Evolutionary conservation across 2,113 vertebrate genomes (phyloP).

Genomic region (Campylomormyrus numenius): DNA sequence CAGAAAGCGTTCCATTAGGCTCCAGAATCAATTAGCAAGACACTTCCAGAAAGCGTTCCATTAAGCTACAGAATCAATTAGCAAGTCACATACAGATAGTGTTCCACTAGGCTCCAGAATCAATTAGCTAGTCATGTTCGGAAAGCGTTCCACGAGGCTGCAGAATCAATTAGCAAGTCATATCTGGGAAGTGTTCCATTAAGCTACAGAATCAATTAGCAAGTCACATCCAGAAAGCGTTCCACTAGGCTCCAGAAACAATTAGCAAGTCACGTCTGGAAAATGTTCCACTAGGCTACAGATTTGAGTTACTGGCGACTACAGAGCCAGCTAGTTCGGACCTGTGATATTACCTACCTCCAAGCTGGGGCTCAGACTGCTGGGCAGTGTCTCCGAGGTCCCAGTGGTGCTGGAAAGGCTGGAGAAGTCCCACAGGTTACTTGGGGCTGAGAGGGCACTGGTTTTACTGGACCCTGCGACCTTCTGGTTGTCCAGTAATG

Average conservation of each 20-base stretch:
- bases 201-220: neutral
- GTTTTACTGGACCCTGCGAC: slow-evolving; percentile 56
- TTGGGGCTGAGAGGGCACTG: slow-evolving; percentile 58
- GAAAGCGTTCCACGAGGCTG: neutral
- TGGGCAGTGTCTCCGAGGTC: slow-evolving; percentile 64
- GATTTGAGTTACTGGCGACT: neutral
- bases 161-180: too few relatives aligned
- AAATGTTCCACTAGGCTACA: neutral
- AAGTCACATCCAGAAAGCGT: too few relatives aligned
- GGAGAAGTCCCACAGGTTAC: slow-evolving; percentile 71
- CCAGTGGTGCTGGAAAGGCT: slow-evolving; percentile 69
- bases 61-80: neutral
- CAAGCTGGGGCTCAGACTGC: slow-evolving; percentile 62
- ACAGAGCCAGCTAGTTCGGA: neutral
- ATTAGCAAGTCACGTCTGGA: neutral
- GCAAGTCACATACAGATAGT: accelerated
- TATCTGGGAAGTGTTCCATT: too few relatives aligned
- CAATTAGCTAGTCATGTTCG: too few relatives aligned
- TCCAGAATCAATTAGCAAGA: too few relatives aligned
- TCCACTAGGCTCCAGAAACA: neutral
- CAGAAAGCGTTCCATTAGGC: too few relatives aligned
- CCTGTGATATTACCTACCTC: slow-evolving; percentile 56
- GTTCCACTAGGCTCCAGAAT: neutral
- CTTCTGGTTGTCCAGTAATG: slow-evolving; percentile 74
- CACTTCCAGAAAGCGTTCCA: neutral